Evolutionary conservation across 2,797 vertebrate species (phyloP), one percentile per base, ranked within the genome.

Genomic region (Sus cebifrons): DNA sequence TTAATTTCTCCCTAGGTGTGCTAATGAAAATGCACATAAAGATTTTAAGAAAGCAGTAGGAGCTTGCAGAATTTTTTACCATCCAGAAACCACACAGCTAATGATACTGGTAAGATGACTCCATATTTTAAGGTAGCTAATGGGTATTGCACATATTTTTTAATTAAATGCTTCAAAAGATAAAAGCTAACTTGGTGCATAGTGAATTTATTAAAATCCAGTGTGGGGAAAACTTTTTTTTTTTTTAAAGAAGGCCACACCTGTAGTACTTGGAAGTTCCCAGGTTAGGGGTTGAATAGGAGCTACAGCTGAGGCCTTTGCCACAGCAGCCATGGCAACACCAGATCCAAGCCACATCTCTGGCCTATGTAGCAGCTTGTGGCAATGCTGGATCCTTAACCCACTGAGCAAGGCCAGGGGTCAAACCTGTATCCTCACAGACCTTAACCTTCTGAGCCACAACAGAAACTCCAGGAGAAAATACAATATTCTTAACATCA

Each of bases 1-100:
- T 98, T 96, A 86, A 73, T 98, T 96, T 98, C 36, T 94, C 64
- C 85, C 40, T 97, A 99, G 99, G 96, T 99, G 99, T 98, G 99
- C 99, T 98, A 99, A 96, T 98, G 99, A 99, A 97, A 99, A 99
- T 14, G 99, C 99, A 60, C 99, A 99, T 98, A 99, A 99, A 98
- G 99, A 99, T 95, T 99, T 99, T 98, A 99, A 99, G 98, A 99
- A 99, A 99, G 99, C 99, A 9, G 99, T 99, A 94, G 99, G 99
- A 98, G 99, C 99, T 16, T 99, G 99, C 98, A 96, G 99, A 96
- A 99, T 99, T 96, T 99, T 99, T 97, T 99, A 99, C 98, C 99
- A 99, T 96, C 98, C 99, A 75, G 99, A 99, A 98, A 99, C 99
- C 96, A 98, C 99, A 98, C 98, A 99, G 36, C 98, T 99, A 96